These are phyloP conservation scores for Formica exsecta DNA, from an alignment of 1,140 invertebrate species.

Conservation along the genomic window DNA sequence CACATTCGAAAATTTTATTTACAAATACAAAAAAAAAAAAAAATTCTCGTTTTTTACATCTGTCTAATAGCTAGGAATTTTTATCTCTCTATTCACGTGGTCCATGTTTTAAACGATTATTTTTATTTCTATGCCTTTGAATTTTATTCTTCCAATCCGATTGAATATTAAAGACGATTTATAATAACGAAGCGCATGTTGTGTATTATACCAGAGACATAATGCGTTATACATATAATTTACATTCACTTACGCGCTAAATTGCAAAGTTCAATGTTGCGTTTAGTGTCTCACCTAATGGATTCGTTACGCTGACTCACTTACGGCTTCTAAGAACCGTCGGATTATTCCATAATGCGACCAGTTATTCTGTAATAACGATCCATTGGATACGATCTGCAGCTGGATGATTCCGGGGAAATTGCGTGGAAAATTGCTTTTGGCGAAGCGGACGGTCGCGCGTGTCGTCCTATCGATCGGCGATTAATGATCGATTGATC, in stretches of 20 bases:
- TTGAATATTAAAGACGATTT: not conserved
- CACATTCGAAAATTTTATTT: not conserved
- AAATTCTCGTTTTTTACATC: not conserved
- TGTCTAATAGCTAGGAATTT: not conserved
- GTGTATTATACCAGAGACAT: not conserved
- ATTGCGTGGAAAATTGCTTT: slow-evolving; percentile 60
- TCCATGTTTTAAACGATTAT: not conserved
- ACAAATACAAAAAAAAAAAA: not conserved
- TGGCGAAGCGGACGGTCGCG: slow-evolving; percentile 13
- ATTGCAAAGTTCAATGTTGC: slow-evolving; percentile 23
- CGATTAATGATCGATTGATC: slow-evolving; percentile 38
- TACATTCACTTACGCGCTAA: slow-evolving; percentile 12
- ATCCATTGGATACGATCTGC: slow-evolving; percentile 48
- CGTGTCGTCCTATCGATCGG: slow-evolving; percentile 34
- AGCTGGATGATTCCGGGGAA: slow-evolving; percentile 47
- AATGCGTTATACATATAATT: slow-evolving; percentile 31
- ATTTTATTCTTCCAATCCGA: not conserved
- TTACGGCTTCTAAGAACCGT: slow-evolving; percentile 43
- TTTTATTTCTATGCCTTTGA: not conserved
- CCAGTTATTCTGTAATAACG: slow-evolving; percentile 50
- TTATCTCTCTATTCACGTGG: not conserved
- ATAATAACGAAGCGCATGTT: not conserved
- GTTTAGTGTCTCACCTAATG: slow-evolving; percentile 38
- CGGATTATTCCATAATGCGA: slow-evolving; percentile 52
- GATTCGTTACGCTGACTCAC: slow-evolving; percentile 15